These are phyloP conservation scores for Apantesis nais DNA, from an alignment of 2,888 invertebrate species.

Conservation along the genomic window DNA sequence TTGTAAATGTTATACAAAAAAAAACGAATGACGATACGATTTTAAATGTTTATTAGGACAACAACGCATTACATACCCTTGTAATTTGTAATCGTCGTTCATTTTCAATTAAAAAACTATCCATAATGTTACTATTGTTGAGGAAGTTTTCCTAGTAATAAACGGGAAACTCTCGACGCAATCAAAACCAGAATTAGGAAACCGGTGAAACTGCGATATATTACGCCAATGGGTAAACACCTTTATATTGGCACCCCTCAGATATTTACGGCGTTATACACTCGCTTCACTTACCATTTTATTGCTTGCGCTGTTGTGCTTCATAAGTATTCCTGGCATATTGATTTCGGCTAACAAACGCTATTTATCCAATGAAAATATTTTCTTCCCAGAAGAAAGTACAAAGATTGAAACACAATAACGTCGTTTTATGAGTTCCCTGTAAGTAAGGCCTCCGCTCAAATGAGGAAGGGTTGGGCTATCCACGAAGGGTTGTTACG, in stretches of 20 bases:
- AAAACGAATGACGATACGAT: too few relatives aligned
- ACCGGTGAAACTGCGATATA: neutral
- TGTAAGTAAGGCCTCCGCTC: neutral
- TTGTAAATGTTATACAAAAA: too few relatives aligned
- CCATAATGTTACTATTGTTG: too few relatives aligned
- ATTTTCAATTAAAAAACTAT: too few relatives aligned
- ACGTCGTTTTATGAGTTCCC: neutral
- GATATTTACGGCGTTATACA: conserved; percentile 20
- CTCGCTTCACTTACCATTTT: conserved; percentile 17
- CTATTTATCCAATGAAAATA: neutral
- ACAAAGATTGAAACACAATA: neutral
- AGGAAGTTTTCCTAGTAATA: neutral
- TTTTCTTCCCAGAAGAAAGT: neutral
- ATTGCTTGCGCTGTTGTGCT: conserved; percentile 2
- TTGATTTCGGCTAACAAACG: neutral
- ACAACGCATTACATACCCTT: too few relatives aligned
- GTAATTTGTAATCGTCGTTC: too few relatives aligned
- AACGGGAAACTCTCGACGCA: neutral
- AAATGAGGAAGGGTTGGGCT: conserved; percentile 1
- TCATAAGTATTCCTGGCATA: neutral
- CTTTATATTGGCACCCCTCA: conserved; percentile 20
- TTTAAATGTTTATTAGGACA: neutral
- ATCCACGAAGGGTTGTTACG: neutral
- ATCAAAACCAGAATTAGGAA: neutral
- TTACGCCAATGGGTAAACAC: neutral